Evolutionary conservation across 2,797 vertebrate species (phyloP).

Genomic region (Salarias fasciatus): DNA sequence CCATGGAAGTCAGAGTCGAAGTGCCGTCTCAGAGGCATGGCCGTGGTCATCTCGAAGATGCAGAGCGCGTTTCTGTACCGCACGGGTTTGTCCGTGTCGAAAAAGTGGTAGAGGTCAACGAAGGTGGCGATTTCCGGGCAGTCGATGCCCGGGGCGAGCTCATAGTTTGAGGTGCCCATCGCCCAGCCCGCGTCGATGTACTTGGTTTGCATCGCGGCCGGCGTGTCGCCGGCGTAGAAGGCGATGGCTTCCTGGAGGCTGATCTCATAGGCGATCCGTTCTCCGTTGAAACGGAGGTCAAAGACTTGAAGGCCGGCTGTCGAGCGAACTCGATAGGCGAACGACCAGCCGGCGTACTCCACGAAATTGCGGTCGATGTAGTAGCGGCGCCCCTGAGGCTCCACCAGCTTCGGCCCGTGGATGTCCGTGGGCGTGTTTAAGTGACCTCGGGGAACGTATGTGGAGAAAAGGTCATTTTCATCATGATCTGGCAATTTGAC

Average conservation of each 20-base stretch:
- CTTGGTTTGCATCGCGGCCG: conserved; percentile 94
- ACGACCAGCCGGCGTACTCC: conserved; percentile 91
- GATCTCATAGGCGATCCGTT: conserved; percentile 91
- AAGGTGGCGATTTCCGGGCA: conserved; percentile 90
- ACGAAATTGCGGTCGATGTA: conserved; percentile 82
- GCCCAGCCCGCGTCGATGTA: conserved; percentile 92
- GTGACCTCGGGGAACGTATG: conserved; percentile 83
- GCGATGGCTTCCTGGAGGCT: conserved; percentile 93
- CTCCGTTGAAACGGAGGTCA: conserved; percentile 87
- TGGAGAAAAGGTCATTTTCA: conserved; percentile 83
- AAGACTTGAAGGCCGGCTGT: conserved; percentile 91
- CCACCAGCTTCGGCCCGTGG: conserved; percentile 86
- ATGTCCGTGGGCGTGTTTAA: conserved; percentile 71
- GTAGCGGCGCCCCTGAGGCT: conserved; percentile 88
- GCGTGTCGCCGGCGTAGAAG: conserved; percentile 90
- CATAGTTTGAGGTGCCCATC: conserved; percentile 86
- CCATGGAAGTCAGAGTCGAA: conserved; percentile 87
- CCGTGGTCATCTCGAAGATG: conserved; percentile 93
- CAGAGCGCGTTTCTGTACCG: conserved; percentile 85
- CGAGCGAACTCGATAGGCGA: conserved; percentile 88
- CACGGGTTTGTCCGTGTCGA: conserved; percentile 85
- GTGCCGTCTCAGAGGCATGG: conserved; percentile 89
- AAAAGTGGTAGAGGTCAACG: conserved; percentile 87
- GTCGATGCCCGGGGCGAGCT: conserved; percentile 90
- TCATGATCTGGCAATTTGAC: conserved; percentile 69